Conservation (phyloP, 2,888 invertebrate genomes). For the Ochropleura plecta region DNA sequence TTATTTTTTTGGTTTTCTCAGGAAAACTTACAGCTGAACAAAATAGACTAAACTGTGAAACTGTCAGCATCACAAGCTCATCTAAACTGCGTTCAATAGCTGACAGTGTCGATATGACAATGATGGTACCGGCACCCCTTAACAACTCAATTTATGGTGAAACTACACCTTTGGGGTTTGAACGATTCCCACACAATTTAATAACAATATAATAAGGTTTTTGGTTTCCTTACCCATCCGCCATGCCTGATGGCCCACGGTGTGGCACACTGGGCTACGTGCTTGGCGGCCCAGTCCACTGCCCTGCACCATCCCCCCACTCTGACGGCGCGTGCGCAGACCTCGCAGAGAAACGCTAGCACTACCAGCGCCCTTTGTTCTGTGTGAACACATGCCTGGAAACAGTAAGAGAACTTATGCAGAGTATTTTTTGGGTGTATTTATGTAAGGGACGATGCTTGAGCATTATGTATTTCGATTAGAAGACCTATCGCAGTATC, state of each 20-base stretch:
- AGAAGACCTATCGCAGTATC: neutral
- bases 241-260: slow-evolving; percentile 91
- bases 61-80: too few relatives aligned
- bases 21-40: too few relatives aligned
- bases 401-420: neutral
- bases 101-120: too few relatives aligned
- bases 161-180: too few relatives aligned
- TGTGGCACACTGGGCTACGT: slow-evolving; percentile 89
- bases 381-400: slow-evolving; percentile 89
- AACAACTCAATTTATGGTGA: too few relatives aligned
- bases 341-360: slow-evolving; percentile 90
- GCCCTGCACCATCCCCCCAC: slow-evolving; percentile 89
- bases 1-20: too few relatives aligned
- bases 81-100: too few relatives aligned
- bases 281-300: slow-evolving; percentile 90
- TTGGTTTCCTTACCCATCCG: slow-evolving; percentile 87
- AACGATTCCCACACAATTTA: too few relatives aligned
- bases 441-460: neutral
- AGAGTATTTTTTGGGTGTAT: neutral
- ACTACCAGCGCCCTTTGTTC: slow-evolving; percentile 90
- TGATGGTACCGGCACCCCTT: too few relatives aligned
- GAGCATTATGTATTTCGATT: neutral
- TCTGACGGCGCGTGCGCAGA: slow-evolving; percentile 87
- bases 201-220: too few relatives aligned
- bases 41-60: too few relatives aligned